Base-by-base conservation (phyloP, 2,797 vertebrate species). In the Fistularia tabacaria region DNA sequence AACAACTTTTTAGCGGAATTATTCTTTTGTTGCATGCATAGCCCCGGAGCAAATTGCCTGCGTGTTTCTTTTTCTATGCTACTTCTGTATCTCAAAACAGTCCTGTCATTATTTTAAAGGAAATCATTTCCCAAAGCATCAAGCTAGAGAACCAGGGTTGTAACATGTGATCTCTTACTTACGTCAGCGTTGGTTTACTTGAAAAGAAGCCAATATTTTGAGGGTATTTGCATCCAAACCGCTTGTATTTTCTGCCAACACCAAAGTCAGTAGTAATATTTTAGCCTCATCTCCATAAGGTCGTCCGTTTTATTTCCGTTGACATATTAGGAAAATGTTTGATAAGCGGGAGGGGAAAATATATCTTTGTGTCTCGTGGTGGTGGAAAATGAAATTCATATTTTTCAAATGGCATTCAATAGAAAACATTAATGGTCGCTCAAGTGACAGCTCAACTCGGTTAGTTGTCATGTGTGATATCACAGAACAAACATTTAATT, bases 151-250 rank as follows among this genome's bases (percentile, higher is more conserved):
- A 54, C 1, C n/a, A 56, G 43, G 64, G 14, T 55, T 47, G 9
- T 60, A 79, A 75, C 76, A 61, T 81, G 68, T 81, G 84, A 80
- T 78, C 71, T 64, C 52, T 10, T 44, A 25, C 49, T 68, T 85
- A 85, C 66, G 70, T 82, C 74, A 78, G 55, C 12, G 36, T 52
- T 50, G 9, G 14, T 5, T 59, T 13, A 12, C 12, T 57, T 11
- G 14, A 53, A 57, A 61, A 49, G 12, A 64, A 10, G 0, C 38
- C 54, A 54, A 76, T 76, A 58, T 53, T 77, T 73, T 48, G 3
- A 39, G 50, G 61, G 7, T 49, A 58, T 68, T 57, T 59, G 3
- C 14, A 68, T 71, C 44, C 69, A 46, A 65, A 73, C 12, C 52
- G 47, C 7, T 1, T 37, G 36, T 14, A 51, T 51, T 13, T 38